phyloP scores from a whole-genome alignment of 2,888 invertebrate species.

The Branchipolynoe longqiensis region DNA sequence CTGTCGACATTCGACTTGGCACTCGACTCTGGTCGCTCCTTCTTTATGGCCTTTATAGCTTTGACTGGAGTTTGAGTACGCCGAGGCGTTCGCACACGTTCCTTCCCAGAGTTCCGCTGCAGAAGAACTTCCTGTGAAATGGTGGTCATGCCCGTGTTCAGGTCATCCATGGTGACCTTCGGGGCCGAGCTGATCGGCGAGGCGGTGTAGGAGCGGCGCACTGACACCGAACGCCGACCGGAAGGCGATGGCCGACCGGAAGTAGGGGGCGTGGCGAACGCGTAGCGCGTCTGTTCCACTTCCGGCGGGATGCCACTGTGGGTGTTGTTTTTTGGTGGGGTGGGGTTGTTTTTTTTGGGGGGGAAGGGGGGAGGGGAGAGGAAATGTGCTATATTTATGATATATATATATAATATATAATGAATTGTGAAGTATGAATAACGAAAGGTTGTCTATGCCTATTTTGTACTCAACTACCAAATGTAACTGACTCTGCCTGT shows the following conservation, averaged over 20 bases:
- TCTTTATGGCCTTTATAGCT: not conserved
- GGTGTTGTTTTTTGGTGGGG: too few species aligned
- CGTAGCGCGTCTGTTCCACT: not conserved
- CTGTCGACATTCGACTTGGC: constrained; percentile 15
- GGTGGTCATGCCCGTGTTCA: not conserved
- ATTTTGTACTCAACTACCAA: too few species aligned
- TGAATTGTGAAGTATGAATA: too few species aligned
- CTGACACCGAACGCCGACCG: constrained; percentile 1
- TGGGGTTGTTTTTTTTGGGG: too few species aligned
- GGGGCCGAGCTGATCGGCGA: constrained; percentile 36
- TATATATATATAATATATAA: too few species aligned
- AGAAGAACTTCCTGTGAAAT: constrained; percentile 1
- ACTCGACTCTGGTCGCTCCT: not conserved
- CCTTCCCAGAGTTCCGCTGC: not conserved
- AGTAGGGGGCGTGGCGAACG: constrained; percentile 30
- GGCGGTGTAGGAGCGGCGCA: constrained; percentile 9
- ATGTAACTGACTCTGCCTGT: too few species aligned
- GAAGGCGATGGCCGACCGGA: constrained; percentile 35
- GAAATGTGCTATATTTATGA: too few species aligned
- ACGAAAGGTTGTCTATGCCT: too few species aligned
- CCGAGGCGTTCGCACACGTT: too few species aligned
- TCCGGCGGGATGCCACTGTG: not conserved
- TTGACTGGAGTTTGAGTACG: not conserved
- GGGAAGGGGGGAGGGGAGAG: too few species aligned
- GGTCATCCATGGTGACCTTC: not conserved